Evolutionary conservation across 23 tunicate species (phyloP).

Genomic region (Diplosoma virens): DNA sequence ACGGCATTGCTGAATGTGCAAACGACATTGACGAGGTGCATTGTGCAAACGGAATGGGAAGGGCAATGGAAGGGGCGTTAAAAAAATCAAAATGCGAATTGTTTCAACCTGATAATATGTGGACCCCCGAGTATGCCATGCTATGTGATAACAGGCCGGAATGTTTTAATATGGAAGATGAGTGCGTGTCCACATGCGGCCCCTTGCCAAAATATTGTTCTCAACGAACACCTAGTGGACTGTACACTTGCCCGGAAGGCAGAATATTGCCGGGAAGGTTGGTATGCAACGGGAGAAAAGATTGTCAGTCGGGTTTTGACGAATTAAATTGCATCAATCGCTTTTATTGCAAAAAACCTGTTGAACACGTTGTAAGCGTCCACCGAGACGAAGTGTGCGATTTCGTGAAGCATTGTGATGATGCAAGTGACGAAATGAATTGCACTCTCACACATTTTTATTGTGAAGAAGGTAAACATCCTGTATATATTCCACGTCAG

Average conservation of each 20-base stretch:
- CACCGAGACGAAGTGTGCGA: conserved; percentile 32
- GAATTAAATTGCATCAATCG: conserved; percentile 46
- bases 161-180: conserved; percentile 79
- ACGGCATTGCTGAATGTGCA: conserved; percentile 10
- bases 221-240: conserved; percentile 32
- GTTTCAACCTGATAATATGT: conserved; percentile 25
- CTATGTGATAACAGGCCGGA: conserved; percentile 69
- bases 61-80: not conserved
- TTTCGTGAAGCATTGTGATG: conserved; percentile 44
- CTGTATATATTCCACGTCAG: conserved; percentile 31
- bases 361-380: conserved; percentile 1
- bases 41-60: not conserved
- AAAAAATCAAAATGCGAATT: not conserved
- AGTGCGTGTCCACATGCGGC: conserved; percentile 42
- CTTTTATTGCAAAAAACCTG: conserved; percentile 25
- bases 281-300: conserved; percentile 58
- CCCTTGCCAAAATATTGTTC: conserved; percentile 42
- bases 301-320: conserved; percentile 29
- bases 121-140: conserved; percentile 43
- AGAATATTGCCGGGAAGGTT: conserved; percentile 43
- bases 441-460: conserved; percentile 58
- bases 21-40: conserved; percentile 1
- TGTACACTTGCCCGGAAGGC: conserved; percentile 37
- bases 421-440: conserved; percentile 48
- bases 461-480: conserved; percentile 33